Percentiles rank a stretch among this genome's conserved stretches.
Evolutionary conservation across 2,888 invertebrate species (phyloP).

Genomic region (Elegia similella): DNA sequence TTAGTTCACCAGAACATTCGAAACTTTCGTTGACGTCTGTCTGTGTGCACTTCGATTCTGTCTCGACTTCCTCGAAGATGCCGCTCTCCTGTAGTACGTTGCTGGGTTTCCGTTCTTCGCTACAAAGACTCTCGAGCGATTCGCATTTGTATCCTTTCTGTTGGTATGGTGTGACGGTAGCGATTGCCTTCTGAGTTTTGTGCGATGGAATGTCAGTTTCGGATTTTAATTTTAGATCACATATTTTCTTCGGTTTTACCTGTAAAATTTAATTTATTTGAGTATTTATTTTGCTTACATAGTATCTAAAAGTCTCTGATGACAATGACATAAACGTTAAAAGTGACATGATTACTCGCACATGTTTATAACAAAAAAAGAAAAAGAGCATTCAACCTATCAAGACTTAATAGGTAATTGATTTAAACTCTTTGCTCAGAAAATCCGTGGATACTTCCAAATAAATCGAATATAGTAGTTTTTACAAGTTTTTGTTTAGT

Average conservation of each 20-base stretch:
- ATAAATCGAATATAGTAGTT: too few species aligned
- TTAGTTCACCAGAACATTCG: conserved; percentile 78
- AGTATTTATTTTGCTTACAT: not conserved
- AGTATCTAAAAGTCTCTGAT: not conserved
- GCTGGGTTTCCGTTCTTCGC: conserved; percentile 74
- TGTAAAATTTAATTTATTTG: conserved; percentile 41
- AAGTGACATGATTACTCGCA: too few species aligned
- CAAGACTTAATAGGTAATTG: too few species aligned
- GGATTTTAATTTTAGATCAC: conserved; percentile 63
- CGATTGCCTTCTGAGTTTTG: conserved; percentile 81
- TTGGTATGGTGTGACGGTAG: conserved; percentile 84
- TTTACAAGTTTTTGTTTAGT: too few species aligned
- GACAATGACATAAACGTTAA: conserved; percentile 12
- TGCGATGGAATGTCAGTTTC: conserved; percentile 65
- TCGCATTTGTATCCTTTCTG: conserved; percentile 73
- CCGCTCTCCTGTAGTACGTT: conserved; percentile 87
- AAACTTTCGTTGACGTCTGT: conserved; percentile 81
- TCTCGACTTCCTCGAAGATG: conserved; percentile 84
- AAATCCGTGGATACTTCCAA: too few species aligned
- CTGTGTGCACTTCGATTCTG: conserved; percentile 75
- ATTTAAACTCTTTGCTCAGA: too few species aligned
- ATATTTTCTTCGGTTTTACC: conserved; percentile 70
- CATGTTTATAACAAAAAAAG: conserved; percentile 14
- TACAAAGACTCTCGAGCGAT: conserved; percentile 69
- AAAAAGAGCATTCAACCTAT: not conserved